phyloP scores from a whole-genome alignment of 2,113 vertebrate genomes.

The Gobiocypris rarus region DNA sequence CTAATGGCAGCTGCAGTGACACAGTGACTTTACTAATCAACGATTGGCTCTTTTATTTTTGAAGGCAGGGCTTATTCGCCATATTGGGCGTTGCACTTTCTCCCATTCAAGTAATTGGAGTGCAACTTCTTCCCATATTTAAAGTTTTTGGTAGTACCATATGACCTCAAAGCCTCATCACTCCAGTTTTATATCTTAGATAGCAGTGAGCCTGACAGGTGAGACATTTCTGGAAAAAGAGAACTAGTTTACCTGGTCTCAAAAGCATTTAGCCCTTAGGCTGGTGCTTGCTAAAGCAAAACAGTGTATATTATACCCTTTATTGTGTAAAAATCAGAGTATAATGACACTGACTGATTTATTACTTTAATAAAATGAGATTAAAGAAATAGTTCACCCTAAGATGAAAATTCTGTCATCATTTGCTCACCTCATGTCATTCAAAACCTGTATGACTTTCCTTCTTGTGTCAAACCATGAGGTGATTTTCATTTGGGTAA shows the following conservation, averaged over 20 bases:
- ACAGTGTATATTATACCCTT: neutral
- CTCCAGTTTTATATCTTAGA: neutral
- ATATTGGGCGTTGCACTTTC: no score
- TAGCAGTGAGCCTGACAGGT: neutral
- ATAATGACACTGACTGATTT: neutral
- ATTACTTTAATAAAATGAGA: neutral
- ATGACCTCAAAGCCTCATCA: neutral
- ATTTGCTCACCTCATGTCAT: neutral
- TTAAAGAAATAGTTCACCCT: neutral
- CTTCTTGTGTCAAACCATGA: neutral
- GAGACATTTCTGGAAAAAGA: neutral
- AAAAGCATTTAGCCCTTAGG: neutral
- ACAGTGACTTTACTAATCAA: no score
- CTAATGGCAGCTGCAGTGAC: no score
- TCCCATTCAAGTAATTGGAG: no score
- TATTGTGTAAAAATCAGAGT: neutral
- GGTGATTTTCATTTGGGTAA: neutral
- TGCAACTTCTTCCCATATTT: no score
- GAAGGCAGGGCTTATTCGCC: no score
- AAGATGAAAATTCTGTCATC: neutral
- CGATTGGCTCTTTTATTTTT: no score
- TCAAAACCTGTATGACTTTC: neutral
- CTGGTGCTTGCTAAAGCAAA: neutral
- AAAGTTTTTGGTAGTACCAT: neutral
- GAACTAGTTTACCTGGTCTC: constrained; percentile 4